Conservation (phyloP, 2,797 vertebrate genomes). For the Poeciliopsis gracilis region DNA sequence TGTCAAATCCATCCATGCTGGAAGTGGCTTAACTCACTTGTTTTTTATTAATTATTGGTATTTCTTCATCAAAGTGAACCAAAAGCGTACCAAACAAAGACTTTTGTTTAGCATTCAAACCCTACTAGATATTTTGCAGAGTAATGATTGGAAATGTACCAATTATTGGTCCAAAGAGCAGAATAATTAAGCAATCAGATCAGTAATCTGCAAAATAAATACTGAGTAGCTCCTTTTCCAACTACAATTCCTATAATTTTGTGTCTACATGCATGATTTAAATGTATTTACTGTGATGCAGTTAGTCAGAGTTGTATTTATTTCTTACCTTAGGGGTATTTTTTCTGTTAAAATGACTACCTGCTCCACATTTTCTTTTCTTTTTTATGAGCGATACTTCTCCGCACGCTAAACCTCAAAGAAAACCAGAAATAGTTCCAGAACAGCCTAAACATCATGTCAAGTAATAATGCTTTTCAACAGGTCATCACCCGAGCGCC, state of each 20-base stretch:
- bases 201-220: background rate
- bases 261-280: background rate
- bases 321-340: background rate
- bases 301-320: background rate
- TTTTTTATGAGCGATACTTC: background rate
- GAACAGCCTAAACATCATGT: background rate
- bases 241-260: background rate
- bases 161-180: background rate
- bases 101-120: background rate
- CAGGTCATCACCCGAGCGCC: slow-evolving; percentile 64
- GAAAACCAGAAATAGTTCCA: background rate
- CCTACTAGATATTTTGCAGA: background rate
- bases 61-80: background rate
- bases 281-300: background rate
- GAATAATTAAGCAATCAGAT: background rate
- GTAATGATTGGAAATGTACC: background rate
- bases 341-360: background rate
- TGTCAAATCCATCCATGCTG: background rate
- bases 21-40: background rate
- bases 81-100: background rate
- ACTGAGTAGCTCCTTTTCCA: background rate
- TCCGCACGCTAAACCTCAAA: background rate
- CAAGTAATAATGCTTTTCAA: slow-evolving; percentile 43
- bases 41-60: background rate
- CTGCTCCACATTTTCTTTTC: background rate